Evolutionary conservation across 2,113 vertebrate species (phyloP).

Genomic region (Hippocampus abdominalis): DNA sequence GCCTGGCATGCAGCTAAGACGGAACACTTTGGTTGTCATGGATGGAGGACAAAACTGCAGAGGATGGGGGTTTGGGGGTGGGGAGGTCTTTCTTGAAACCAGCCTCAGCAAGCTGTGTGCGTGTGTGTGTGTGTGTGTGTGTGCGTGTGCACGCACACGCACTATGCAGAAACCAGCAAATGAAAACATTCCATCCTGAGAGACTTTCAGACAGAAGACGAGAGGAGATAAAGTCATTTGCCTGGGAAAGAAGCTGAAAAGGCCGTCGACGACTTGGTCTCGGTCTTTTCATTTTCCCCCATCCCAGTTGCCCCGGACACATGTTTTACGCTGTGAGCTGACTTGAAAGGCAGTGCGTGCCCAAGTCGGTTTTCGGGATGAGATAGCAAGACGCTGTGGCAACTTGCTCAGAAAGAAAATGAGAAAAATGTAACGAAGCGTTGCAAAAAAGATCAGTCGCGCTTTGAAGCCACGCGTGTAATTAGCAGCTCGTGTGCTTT

Average conservation of each 20-base stretch:
- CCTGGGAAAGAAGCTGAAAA: constrained; percentile 15
- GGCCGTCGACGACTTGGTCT: not conserved
- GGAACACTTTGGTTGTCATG: constrained; percentile 57
- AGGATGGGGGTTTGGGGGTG: constrained; percentile 30
- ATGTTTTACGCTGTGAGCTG: constrained; percentile 25
- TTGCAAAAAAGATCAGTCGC: constrained; percentile 15
- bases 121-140: constrained; percentile 28
- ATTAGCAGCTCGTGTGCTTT: constrained; percentile 25
- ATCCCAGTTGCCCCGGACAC: constrained; percentile 5
- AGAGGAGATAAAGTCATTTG: not conserved
- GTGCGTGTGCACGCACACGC: not conserved
- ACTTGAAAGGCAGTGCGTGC: constrained; percentile 12
- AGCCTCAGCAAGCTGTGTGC: constrained; percentile 51
- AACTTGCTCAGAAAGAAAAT: constrained; percentile 19
- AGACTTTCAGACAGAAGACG: constrained; percentile 37
- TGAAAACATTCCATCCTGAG: constrained; percentile 48
- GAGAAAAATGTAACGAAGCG: constrained; percentile 17
- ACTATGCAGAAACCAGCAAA: constrained; percentile 40
- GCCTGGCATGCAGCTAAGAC: constrained; percentile 33
- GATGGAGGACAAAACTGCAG: constrained; percentile 58
- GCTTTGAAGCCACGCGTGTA: constrained; percentile 30
- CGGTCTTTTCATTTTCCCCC: constrained; percentile 3
- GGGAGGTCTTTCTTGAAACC: constrained; percentile 44
- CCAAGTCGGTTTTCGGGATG: constrained; percentile 31
- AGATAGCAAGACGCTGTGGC: constrained; percentile 14